Evolutionary conservation across 2,888 invertebrate species (phyloP).

Genomic region (Dromius quadrimaculatus): DNA sequence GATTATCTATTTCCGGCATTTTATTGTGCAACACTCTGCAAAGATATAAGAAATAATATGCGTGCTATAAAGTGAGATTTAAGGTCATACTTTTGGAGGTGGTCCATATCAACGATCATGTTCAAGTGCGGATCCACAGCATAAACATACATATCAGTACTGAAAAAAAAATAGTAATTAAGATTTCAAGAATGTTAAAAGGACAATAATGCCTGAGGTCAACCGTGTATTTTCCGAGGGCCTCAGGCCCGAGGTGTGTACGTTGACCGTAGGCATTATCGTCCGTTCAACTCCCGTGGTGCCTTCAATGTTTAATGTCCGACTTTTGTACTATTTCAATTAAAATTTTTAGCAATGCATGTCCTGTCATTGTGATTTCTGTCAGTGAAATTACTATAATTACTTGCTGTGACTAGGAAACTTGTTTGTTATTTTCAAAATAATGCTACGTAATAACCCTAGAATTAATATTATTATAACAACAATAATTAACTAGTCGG

Average conservation of each 20-base stretch:
- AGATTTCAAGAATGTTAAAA: not conserved
- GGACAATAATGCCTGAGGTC: no score
- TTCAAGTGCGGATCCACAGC: slow-evolving; percentile 87
- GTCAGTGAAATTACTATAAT: not conserved
- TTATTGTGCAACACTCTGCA: slow-evolving; percentile 74
- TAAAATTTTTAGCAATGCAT: no score
- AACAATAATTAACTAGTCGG: not conserved
- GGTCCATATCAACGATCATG: slow-evolving; percentile 84
- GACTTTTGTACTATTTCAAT: no score
- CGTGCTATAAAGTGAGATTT: not conserved
- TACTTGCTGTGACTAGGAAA: not conserved
- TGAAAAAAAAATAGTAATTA: slow-evolving; percentile 65
- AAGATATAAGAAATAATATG: not conserved
- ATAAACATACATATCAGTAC: slow-evolving; percentile 88
- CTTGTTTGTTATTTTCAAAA: no score
- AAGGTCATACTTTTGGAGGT: slow-evolving; percentile 78
- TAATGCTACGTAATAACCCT: no score
- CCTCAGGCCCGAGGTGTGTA: no score
- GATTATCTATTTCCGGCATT: slow-evolving; percentile 73
- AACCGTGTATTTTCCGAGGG: no score
- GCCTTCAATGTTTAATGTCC: no score
- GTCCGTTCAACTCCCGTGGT: no score
- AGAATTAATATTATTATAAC: no score
- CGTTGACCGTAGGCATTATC: no score
- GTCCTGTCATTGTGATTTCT: not conserved